phyloP scores from a whole-genome alignment of 2,797 vertebrate species.

The Myotis findleyi region DNA sequence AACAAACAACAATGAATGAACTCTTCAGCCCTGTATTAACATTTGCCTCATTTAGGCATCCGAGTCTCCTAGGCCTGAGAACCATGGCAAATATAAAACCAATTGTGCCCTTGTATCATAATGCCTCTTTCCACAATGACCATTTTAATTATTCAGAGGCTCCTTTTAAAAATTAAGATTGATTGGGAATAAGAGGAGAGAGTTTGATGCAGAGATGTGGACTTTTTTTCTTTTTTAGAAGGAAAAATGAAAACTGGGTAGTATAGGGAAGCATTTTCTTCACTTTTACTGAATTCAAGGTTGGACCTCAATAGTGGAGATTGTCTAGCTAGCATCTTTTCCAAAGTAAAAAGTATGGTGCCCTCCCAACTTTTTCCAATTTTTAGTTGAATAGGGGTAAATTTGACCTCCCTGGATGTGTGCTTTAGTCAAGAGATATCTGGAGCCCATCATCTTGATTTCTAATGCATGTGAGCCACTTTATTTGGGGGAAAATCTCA shows the following conservation, averaged over 20 bases:
- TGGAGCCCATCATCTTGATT: not conserved
- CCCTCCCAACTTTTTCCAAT: not conserved
- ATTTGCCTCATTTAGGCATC: constrained; percentile 18
- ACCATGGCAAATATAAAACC: constrained; percentile 37
- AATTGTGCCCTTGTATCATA: constrained; percentile 17
- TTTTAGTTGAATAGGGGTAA: not conserved
- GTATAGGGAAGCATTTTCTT: not conserved
- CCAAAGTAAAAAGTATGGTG: not conserved
- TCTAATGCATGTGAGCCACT: not conserved
- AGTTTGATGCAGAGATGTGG: not conserved
- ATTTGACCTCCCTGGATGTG: not conserved
- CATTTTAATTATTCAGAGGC: constrained; percentile 61
- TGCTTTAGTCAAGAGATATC: not conserved
- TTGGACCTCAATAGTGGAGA: not conserved
- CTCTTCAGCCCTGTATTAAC: constrained; percentile 15
- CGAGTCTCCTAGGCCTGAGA: not conserved
- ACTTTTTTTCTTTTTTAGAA: not conserved
- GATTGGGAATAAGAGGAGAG: not conserved
- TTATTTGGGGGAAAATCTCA: not conserved
- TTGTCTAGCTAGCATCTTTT: not conserved
- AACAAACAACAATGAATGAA: constrained; percentile 41
- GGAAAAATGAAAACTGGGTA: not conserved
- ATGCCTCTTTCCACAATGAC: not conserved
- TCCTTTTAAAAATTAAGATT: constrained; percentile 70
- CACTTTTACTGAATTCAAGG: not conserved